These are phyloP conservation scores for Ptilorrhoa leucosticta DNA, from an alignment of 2,113 vertebrate genomes.

Conservation along the genomic window DNA sequence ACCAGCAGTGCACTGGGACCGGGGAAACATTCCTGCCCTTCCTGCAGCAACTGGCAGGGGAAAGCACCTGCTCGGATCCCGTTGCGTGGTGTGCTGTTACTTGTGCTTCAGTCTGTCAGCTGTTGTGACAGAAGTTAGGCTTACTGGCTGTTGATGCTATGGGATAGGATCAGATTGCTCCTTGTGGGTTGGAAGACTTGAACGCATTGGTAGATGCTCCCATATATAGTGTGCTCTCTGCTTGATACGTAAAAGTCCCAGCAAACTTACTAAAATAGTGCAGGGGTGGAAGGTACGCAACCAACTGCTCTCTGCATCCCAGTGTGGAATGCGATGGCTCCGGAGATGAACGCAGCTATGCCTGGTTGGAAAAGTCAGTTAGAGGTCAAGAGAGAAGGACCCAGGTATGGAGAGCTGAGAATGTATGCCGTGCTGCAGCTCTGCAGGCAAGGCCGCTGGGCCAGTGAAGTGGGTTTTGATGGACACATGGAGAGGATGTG, in stretches of 20 bases:
- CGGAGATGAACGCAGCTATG: rapidly evolving
- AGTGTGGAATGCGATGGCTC: not conserved
- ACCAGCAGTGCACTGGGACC: not conserved
- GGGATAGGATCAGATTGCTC: slow-evolving; percentile 9
- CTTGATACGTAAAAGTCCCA: not conserved
- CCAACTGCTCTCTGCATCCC: not conserved
- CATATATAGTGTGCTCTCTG: slow-evolving; percentile 14
- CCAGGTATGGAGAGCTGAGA: not conserved
- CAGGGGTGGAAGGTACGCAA: not conserved
- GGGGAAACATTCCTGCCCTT: slow-evolving; percentile 5
- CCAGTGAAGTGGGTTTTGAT: not conserved
- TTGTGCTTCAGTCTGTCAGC: slow-evolving; percentile 44
- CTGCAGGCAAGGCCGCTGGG: not conserved
- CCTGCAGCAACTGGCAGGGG: not conserved
- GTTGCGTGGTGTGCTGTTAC: slow-evolving; percentile 7
- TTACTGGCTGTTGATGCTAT: not conserved
- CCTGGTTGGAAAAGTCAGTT: not conserved
- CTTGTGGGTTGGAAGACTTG: not conserved
- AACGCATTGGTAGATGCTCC: slow-evolving; percentile 16
- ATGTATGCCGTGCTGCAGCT: not conserved
- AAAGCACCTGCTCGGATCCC: slow-evolving; percentile 26
- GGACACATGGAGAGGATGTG: not conserved
- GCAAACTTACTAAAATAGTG: not conserved
- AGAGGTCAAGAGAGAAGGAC: not conserved
- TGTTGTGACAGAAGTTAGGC: slow-evolving; percentile 20